These are phyloP conservation scores for Alaudala cheleensis DNA, from an alignment of 2,113 vertebrate species.

Conservation along the genomic window DNA sequence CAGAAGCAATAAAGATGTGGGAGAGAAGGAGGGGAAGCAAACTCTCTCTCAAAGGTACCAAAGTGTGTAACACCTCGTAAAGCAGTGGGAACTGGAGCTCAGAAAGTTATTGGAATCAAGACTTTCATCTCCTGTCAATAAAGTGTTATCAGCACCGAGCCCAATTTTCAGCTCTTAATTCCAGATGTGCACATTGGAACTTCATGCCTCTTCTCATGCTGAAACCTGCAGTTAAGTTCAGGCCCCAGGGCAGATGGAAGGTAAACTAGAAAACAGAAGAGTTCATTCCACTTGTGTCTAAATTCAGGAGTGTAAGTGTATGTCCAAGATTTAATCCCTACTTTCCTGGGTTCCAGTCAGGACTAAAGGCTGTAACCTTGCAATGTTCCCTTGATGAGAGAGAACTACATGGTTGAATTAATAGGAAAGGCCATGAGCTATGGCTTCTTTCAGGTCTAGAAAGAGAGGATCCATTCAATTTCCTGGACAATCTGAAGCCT, in stretches of 20 bases:
- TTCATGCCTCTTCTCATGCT: constrained; percentile 7
- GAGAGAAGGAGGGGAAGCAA: constrained; percentile 59
- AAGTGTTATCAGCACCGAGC: constrained; percentile 65
- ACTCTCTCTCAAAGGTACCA: constrained; percentile 62
- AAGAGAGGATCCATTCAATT: background rate
- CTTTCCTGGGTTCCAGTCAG: background rate
- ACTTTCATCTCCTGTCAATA: constrained; percentile 79
- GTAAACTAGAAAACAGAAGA: constrained; percentile 12
- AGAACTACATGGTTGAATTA: background rate
- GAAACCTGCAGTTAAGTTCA: constrained; percentile 4
- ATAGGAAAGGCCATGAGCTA: background rate
- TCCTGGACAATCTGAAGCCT: background rate
- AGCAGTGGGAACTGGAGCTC: constrained; percentile 57
- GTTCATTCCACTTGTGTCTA: background rate
- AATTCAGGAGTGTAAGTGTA: background rate
- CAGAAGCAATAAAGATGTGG: constrained; percentile 61
- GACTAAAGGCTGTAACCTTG: background rate
- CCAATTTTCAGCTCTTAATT: constrained; percentile 57
- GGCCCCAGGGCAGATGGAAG: background rate
- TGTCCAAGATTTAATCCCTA: background rate
- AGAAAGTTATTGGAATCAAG: constrained; percentile 64
- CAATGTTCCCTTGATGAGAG: background rate
- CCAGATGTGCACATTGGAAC: constrained; percentile 66
- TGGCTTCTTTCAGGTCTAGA: background rate
- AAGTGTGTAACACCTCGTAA: constrained; percentile 77